phyloP scores from a whole-genome alignment of 2,888 invertebrate genomes.

The Leptinotarsa haldemani region DNA sequence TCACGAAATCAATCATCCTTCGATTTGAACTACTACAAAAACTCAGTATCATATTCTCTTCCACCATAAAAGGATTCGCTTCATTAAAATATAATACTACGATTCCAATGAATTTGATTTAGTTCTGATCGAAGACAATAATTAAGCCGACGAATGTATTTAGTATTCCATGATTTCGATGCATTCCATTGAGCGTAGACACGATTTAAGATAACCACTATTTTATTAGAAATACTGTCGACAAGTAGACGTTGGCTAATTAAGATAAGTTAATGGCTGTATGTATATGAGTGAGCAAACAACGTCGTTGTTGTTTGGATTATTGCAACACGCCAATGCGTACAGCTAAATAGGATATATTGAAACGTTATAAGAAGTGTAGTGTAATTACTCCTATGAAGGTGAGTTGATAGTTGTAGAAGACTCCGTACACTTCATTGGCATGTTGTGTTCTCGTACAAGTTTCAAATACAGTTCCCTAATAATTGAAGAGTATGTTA shows the following conservation, averaged over 20 bases:
- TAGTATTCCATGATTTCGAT: constrained; percentile 38
- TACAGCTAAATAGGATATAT: not conserved
- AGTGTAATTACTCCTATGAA: not conserved
- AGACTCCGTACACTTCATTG: too few relatives aligned
- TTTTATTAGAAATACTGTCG: constrained; percentile 39
- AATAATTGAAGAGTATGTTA: too few relatives aligned
- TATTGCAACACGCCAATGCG: not conserved
- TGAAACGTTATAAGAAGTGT: not conserved
- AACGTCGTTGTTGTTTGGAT: constrained; percentile 1
- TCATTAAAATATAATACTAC: constrained; percentile 36
- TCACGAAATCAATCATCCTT: constrained; percentile 9
- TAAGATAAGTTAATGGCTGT: constrained; percentile 36
- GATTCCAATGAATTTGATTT: constrained; percentile 36
- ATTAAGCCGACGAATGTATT: constrained; percentile 39
- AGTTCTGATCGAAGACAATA: constrained; percentile 32
- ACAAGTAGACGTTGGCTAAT: constrained; percentile 38
- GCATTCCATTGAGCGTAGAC: constrained; percentile 30
- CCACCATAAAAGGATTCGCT: constrained; percentile 35
- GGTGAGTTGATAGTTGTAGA: not conserved
- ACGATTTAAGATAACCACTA: constrained; percentile 33
- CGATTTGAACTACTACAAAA: not conserved
- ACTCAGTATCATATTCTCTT: not conserved
- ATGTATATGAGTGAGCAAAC: constrained; percentile 15
- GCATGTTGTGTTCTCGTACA: too few relatives aligned
- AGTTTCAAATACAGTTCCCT: too few relatives aligned